A percentile compares a stretch with the other conserved stretches of the same genome.
Evolutionary conservation across 2,888 invertebrate genomes (phyloP).

Genomic region (Papilio protenor): DNA sequence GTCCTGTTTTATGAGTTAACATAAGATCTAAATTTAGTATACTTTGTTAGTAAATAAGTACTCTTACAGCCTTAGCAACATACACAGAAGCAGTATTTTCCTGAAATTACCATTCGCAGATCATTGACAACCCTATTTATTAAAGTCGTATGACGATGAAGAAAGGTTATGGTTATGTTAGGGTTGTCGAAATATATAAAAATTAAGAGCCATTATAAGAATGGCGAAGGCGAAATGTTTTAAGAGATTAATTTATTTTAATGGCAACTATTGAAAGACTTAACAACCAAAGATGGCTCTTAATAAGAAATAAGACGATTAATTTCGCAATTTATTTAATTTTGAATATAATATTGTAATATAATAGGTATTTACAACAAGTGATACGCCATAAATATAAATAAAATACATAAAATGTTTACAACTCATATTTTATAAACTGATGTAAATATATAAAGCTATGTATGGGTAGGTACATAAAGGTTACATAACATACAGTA

Average conservation of each 20-base stretch:
- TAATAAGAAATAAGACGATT: constrained; percentile 42
- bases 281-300: background rate
- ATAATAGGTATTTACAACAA: constrained; percentile 75
- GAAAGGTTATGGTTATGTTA: background rate
- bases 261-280: background rate
- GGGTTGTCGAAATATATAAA: no score
- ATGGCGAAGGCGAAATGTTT: no score
- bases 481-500: background rate
- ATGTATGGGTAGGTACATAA: constrained; percentile 1
- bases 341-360: constrained; percentile 73
- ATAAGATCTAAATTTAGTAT: constrained; percentile 37
- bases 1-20: constrained; percentile 36
- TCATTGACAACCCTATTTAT: background rate
- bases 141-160: background rate
- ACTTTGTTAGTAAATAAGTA: background rate
- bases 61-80: background rate
- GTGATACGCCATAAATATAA: constrained; percentile 62
- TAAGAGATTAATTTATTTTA: background rate
- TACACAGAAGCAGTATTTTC: background rate
- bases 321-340: constrained; percentile 74
- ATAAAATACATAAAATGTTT: constrained; percentile 63
- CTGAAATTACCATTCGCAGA: background rate
- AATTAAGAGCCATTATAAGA: no score
- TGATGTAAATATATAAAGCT: constrained; percentile 13
- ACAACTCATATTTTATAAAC: constrained; percentile 65